Evolutionary conservation across 1,140 invertebrate genomes (phyloP), one percentile per base, ranked within the genome.

Genomic region (Muscidifurax raptorellus): DNA sequence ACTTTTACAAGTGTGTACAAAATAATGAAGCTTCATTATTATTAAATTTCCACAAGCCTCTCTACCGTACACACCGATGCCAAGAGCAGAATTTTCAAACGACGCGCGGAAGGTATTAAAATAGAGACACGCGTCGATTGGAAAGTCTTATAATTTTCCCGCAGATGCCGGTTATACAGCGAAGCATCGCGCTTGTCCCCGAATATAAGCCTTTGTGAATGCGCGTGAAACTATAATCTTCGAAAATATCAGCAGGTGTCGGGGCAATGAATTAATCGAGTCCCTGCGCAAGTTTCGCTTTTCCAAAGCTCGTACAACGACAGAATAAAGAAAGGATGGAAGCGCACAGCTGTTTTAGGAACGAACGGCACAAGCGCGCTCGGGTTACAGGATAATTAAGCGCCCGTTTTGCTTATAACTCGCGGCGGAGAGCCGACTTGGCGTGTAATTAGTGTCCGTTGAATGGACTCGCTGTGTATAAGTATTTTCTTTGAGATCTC

Each of bases 121-220:
- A 69, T 67, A 32, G 64, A 59, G n/a, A 6, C 12, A 30, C 78
- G 4, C 64, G 27, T 64, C 59, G 10, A 80, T 80, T 69, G 67
- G 79, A 80, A 80, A 80, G 79, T 80, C 69, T 80, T 80, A 67
- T 30, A 71, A 80, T 80, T 72, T 47, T 69, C 32, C 66, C 9
- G 28, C 52, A 78, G 12, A n/a, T 10, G 72, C 72, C 12, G 13
- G 67, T 30, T 13, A 5, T 10, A 69, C 2, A 27, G 44, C 32
- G 32, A 2, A 32, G 36, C 7, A 10, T 40, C 36, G 36, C 9
- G 36, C 32, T 7, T 40, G 25, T 28, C n/a, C n/a, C n/a, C n/a
- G 9, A 28, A 25, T 25, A 27, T 15, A 28, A 25, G 66, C 0
- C n/a, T 12, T 67, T 67, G 66, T 27, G 66, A 10, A 27, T 13